Conservation (phyloP, 1,140 invertebrate species). For the Euura lappo region DNA sequence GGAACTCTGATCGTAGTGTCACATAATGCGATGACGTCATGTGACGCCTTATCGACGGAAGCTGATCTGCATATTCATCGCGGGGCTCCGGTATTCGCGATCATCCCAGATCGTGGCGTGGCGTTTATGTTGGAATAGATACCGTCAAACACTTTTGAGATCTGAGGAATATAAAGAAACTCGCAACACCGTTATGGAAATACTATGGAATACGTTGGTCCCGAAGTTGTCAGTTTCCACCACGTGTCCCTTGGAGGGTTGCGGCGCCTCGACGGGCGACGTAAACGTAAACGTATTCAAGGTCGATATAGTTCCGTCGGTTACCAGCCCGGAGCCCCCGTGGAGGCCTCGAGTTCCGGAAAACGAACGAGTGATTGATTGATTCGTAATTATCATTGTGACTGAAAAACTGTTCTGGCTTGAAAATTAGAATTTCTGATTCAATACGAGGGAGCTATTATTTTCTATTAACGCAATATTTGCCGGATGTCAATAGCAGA, state of each 20-base stretch:
- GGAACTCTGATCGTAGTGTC: not conserved
- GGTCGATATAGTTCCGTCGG: not conserved
- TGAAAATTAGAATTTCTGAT: too few species aligned
- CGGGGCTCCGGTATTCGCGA: not conserved
- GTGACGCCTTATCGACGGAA: constrained; percentile 16
- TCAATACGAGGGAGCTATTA: too few species aligned
- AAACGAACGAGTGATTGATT: too few species aligned
- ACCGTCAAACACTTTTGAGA: not conserved
- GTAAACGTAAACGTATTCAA: not conserved
- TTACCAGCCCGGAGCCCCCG: not conserved
- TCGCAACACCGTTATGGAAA: not conserved
- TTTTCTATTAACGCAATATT: not conserved
- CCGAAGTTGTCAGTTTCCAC: not conserved
- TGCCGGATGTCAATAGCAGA: constrained; percentile 52
- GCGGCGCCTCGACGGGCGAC: not conserved
- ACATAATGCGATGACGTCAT: not conserved
- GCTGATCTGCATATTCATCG: constrained; percentile 42
- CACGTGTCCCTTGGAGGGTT: not conserved
- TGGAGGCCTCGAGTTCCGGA: too few species aligned
- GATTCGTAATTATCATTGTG: too few species aligned
- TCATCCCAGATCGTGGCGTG: not conserved
- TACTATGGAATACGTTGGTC: not conserved
- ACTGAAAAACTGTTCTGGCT: too few species aligned
- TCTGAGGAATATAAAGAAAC: constrained; percentile 2
- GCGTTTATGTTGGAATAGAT: not conserved